Evolutionary conservation across 2,888 invertebrate genomes (phyloP), one percentile per base, ranked within the genome.

Genomic region (Biston betularia): DNA sequence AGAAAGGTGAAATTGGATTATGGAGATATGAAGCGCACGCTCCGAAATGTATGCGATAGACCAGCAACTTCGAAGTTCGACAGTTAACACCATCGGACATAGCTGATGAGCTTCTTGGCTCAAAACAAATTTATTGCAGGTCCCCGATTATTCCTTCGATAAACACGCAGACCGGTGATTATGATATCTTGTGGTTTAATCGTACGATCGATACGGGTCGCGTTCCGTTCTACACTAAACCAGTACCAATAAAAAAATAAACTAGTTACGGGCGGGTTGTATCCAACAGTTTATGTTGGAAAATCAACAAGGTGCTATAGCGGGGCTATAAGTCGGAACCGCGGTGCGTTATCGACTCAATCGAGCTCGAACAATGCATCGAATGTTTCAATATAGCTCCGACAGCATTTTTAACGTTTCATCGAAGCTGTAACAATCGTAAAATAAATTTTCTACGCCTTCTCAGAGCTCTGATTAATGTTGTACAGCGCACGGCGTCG

Each of bases 361-460:
- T 93, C 93, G 84, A 83, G 79, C 80, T 83, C 79, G 87, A 92
- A 93, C 93, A 93, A 93, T 93, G 87, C 91, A 77, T 88, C 87
- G 87, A 91, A 92, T 91, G 92, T 92, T 92, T 92, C 92, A 92
- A 92, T 92, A 92, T 90, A 90, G 82, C 87, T 80, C 86, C 89
- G 89, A 92, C 91, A 92, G 90, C 90, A 90, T 93, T 93, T 93
- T 92, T 91, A 92, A 92, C 89, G 92, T 92, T 93, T 93, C 93
- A 90, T 91, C 92, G 92, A 82, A 86, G 85, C 82, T 91, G 90
- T 90, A 90, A 93, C 92, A 92, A 92, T 92, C 92, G 92, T 93
- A 88, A 92, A 93, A 93, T 92, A 93, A 92, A 93, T 93, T 92
- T 91, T 90, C 88, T 91, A 89, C 92, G 91, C 92, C 92, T 91